phyloP scores from a whole-genome alignment of 2,888 invertebrate genomes.

The Polia nebulosa region DNA sequence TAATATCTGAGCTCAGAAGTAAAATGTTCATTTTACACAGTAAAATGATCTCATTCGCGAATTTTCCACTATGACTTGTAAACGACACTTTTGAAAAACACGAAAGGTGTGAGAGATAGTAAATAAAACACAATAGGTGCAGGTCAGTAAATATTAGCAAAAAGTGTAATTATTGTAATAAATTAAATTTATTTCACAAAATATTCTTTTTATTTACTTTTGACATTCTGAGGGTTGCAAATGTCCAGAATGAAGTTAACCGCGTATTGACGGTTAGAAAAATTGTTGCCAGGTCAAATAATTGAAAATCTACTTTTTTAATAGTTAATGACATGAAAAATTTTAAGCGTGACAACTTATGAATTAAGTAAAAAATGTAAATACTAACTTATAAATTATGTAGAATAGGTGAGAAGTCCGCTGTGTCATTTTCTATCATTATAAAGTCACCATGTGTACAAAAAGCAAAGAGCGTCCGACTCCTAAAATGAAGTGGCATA shows the following conservation, averaged over 20 bases:
- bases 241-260: conserved; percentile 76
- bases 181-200: conserved; percentile 65
- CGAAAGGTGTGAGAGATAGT: conserved; percentile 67
- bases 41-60: conserved; percentile 80
- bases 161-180: conserved; percentile 68
- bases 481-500: too few relatives aligned
- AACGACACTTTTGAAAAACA: conserved; percentile 71
- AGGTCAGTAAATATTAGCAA: conserved; percentile 76
- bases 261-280: conserved; percentile 21
- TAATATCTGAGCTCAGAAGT: conserved; percentile 73
- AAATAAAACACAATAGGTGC: conserved; percentile 74
- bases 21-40: conserved; percentile 81
- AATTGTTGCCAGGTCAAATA: conserved; percentile 55
- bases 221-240: conserved; percentile 85
- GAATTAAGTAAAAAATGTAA: too few relatives aligned
- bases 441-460: too few relatives aligned
- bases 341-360: not conserved
- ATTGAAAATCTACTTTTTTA: not conserved
- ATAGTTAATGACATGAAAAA: not conserved
- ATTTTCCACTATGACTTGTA: conserved; percentile 75
- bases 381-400: too few relatives aligned
- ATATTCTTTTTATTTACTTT: conserved; percentile 85
- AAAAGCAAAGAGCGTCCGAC: too few relatives aligned
- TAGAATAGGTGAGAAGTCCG: too few relatives aligned
- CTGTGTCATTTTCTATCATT: too few relatives aligned